Conservation (phyloP, 2,113 vertebrate genomes). For the Scalopus aquaticus region DNA sequence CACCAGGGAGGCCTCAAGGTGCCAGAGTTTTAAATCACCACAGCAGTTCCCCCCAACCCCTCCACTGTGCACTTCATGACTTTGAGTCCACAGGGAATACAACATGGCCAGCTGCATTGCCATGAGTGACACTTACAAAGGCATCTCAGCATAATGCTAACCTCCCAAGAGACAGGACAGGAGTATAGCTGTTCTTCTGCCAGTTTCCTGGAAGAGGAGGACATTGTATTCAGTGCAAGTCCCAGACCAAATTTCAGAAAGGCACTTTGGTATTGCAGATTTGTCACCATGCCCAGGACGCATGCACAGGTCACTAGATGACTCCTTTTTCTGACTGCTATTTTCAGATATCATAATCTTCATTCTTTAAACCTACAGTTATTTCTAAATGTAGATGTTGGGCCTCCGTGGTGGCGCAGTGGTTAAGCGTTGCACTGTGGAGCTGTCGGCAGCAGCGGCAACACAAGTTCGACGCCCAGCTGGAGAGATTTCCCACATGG, state of each 20-base stretch:
- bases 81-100: constrained; percentile 32
- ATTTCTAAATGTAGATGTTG: constrained; percentile 26
- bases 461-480: too few relatives aligned
- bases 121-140: constrained; percentile 52
- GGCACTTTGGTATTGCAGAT: constrained; percentile 60
- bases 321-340: constrained; percentile 51
- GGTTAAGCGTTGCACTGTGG: too few relatives aligned
- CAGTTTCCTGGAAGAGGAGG: constrained; percentile 73
- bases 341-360: constrained; percentile 39
- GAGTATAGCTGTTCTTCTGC: constrained; percentile 60
- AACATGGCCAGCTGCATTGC: constrained; percentile 42
- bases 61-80: not conserved
- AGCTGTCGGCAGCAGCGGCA: too few relatives aligned
- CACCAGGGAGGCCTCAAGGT: not conserved
- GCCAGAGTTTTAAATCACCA: constrained; percentile 34
- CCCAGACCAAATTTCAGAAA: constrained; percentile 72
- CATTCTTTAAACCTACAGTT: constrained; percentile 36
- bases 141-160: constrained; percentile 52
- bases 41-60: not conserved
- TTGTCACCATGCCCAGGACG: constrained; percentile 65
- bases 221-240: constrained; percentile 71
- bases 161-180: constrained; percentile 50
- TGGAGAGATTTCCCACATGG: too few relatives aligned
- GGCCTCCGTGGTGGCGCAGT: too few relatives aligned
- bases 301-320: constrained; percentile 60